phyloP scores from a whole-genome alignment of 1,140 invertebrate genomes.

The Diploscapter pachys region DNA sequence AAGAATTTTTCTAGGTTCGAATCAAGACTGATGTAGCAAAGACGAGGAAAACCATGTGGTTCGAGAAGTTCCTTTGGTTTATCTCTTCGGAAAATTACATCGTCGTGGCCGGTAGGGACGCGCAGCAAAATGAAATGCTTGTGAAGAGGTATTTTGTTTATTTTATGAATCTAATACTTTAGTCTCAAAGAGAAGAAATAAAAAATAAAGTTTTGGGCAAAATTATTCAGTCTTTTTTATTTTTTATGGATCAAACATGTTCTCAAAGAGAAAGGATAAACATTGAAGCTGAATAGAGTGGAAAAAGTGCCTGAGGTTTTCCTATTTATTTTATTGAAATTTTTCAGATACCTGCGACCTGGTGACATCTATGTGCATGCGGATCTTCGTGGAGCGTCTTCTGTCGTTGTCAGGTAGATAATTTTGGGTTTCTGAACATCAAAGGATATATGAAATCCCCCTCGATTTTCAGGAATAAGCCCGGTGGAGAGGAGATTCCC shows the following conservation, averaged over 20 bases:
- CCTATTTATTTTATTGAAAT: background rate
- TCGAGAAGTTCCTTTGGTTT: slow-evolving; percentile 99
- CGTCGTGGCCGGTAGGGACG: slow-evolving; percentile 92
- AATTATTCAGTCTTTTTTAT: too few species aligned
- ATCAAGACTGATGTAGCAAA: background rate
- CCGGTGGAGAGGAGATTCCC: slow-evolving; percentile 68
- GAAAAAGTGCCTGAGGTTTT: too few species aligned
- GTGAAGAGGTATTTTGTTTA: slow-evolving; percentile 69
- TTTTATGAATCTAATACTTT: background rate
- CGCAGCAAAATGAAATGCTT: slow-evolving; percentile 94
- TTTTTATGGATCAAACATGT: too few species aligned
- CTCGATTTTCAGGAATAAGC: slow-evolving; percentile 14
- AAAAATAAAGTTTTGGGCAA: too few species aligned
- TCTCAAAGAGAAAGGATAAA: too few species aligned
- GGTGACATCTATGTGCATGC: slow-evolving; percentile 81
- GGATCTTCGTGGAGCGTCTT: slow-evolving; percentile 91
- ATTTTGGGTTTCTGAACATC: background rate
- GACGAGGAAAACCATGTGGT: slow-evolving; percentile 67
- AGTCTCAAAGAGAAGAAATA: too few species aligned
- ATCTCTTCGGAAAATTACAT: slow-evolving; percentile 96
- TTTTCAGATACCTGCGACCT: slow-evolving; percentile 72
- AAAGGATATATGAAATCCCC: background rate
- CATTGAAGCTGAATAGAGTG: too few species aligned
- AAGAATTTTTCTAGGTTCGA: too few species aligned
- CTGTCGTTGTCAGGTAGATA: slow-evolving; percentile 74